These are phyloP conservation scores for Leptopilina clavipes DNA, from an alignment of 1,140 invertebrate species.

Conservation along the genomic window DNA sequence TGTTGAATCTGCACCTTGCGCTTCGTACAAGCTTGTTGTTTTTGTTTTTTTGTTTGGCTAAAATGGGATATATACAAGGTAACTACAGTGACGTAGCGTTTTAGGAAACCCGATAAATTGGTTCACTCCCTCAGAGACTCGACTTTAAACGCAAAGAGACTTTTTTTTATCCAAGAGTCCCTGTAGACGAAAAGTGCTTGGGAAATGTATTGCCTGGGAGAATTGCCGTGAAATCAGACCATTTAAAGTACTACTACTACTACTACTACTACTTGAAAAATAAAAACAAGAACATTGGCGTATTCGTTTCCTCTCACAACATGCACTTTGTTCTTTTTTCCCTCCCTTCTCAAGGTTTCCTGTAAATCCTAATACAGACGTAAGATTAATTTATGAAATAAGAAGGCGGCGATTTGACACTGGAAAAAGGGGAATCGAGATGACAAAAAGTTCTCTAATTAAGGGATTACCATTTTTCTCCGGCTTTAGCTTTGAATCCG, in stretches of 20 bases:
- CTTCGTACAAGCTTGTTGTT: too few relatives aligned
- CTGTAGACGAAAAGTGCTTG: constrained; percentile 11
- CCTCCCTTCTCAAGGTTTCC: not conserved
- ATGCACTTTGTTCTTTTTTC: not conserved
- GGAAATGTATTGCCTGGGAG: constrained; percentile 21
- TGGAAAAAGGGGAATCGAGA: too few relatives aligned
- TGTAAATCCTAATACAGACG: not conserved
- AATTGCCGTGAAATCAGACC: constrained; percentile 23
- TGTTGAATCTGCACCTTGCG: too few relatives aligned
- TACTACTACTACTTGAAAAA: not conserved
- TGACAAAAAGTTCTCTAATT: not conserved
- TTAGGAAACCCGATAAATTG: constrained; percentile 23
- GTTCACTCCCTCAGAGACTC: constrained; percentile 25
- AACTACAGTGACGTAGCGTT: constrained; percentile 28
- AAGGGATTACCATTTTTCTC: too few relatives aligned
- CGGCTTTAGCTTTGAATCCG: not conserved
- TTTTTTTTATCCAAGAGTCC: not conserved
- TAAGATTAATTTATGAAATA: not conserved
- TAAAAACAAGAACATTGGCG: not conserved
- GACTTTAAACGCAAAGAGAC: constrained; percentile 23
- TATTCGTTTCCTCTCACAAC: not conserved
- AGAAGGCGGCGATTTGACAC: not conserved
- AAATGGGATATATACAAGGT: not conserved
- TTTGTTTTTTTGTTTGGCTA: not conserved
- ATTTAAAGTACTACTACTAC: constrained; percentile 9